Evolutionary conservation across 2,113 vertebrate genomes (phyloP).

Genomic region (Circaetus gallicus): DNA sequence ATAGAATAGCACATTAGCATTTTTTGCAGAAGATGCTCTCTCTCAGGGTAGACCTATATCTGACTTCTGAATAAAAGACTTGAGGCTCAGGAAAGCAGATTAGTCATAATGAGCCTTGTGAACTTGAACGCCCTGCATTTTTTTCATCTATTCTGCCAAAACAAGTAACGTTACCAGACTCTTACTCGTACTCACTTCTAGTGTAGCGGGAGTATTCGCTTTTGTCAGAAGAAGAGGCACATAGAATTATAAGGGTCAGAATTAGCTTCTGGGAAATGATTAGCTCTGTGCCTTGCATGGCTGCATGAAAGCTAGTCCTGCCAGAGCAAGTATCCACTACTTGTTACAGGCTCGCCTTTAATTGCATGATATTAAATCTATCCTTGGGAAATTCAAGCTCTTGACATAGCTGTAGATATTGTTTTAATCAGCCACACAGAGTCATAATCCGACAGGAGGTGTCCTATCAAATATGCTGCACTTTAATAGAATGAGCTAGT

Average conservation of each 20-base stretch:
- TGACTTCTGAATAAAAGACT: not conserved
- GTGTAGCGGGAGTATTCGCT: not conserved
- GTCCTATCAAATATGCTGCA: not conserved
- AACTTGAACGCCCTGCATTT: not conserved
- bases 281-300: not conserved
- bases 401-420: not conserved
- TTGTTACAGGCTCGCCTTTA: not conserved
- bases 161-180: not conserved
- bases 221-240: not conserved
- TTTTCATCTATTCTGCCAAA: not conserved
- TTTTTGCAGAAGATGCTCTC: not conserved
- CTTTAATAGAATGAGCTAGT: not conserved
- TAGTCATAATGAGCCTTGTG: not conserved
- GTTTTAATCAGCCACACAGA: not conserved
- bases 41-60: not conserved
- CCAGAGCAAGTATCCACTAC: not conserved
- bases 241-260: not conserved
- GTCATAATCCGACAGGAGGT: accelerated
- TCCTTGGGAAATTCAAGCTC: not conserved
- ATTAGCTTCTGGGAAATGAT: not conserved
- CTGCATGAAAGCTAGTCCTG: not conserved
- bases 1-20: not conserved
- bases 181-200: not conserved
- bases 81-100: not conserved
- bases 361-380: accelerated